Evolutionary conservation across 2,797 vertebrate genomes (phyloP).

Genomic region (Xenops minutus): DNA sequence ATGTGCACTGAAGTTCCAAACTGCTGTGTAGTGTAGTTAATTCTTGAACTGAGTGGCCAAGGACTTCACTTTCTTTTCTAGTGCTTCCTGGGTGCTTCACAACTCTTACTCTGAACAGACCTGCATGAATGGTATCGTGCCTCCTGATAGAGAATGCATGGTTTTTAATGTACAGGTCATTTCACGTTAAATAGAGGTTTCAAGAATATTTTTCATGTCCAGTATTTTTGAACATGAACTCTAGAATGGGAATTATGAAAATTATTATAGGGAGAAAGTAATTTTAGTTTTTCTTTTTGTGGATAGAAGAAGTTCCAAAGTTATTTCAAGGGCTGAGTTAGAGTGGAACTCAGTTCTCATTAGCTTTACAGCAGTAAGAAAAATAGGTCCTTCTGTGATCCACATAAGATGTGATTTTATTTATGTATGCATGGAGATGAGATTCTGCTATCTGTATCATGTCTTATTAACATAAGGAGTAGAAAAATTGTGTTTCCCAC

Average conservation of each 20-base stretch:
- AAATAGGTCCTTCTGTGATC: not conserved
- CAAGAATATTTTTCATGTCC: not conserved
- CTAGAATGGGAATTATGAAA: not conserved
- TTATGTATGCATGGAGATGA: not conserved
- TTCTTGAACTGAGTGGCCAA: not conserved
- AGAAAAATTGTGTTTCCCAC: not conserved
- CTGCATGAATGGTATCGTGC: not conserved
- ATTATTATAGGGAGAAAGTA: not conserved
- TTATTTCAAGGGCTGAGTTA: not conserved
- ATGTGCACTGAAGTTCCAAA: not conserved
- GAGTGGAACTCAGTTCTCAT: not conserved
- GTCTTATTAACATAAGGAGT: not conserved
- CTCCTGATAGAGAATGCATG: fast-evolving
- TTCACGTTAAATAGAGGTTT: not conserved
- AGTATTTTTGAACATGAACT: not conserved
- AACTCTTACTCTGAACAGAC: not conserved
- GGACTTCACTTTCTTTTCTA: not conserved
- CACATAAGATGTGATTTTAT: not conserved
- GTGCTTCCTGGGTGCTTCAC: not conserved
- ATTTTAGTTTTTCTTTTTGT: not conserved
- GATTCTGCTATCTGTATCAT: not conserved
- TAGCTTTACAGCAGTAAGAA: not conserved
- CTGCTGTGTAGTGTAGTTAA: not conserved
- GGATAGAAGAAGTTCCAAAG: not conserved
- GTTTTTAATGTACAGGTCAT: not conserved